Percentiles rank a stretch among this genome's conserved stretches.
Evolutionary conservation across 2,888 invertebrate genomes (phyloP).

Genomic region (Gerris lacustris): DNA sequence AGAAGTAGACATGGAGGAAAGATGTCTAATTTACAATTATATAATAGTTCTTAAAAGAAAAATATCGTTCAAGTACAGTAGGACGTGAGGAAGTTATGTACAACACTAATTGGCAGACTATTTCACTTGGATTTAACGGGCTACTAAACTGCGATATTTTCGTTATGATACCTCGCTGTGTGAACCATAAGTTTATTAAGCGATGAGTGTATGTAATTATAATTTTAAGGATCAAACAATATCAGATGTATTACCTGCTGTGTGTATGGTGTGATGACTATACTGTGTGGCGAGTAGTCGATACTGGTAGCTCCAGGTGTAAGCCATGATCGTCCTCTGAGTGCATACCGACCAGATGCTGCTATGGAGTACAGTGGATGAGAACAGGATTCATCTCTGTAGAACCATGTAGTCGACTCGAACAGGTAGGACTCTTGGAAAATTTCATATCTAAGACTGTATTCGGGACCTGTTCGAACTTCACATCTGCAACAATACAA

Average conservation of each 20-base stretch:
- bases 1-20: too few species aligned
- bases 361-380: neutral
- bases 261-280: neutral
- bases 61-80: too few species aligned
- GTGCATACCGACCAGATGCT: neutral
- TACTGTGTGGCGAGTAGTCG: neutral
- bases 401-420: neutral
- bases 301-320: neutral
- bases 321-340: neutral
- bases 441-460: neutral
- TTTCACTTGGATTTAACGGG: too few species aligned
- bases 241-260: neutral
- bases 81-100: too few species aligned
- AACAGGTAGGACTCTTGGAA: neutral
- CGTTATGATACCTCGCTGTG: too few species aligned
- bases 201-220: too few species aligned
- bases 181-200: too few species aligned
- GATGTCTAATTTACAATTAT: too few species aligned
- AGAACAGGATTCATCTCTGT: neutral
- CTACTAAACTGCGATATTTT: too few species aligned
- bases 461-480: conserved; percentile 4
- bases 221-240: too few species aligned
- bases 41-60: too few species aligned
- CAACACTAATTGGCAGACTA: too few species aligned
- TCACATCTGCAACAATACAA: neutral